Evolutionary conservation across 1,140 invertebrate genomes (phyloP), one percentile per base, ranked within the genome.

Genomic region (Phenacoccus solenopsis): DNA sequence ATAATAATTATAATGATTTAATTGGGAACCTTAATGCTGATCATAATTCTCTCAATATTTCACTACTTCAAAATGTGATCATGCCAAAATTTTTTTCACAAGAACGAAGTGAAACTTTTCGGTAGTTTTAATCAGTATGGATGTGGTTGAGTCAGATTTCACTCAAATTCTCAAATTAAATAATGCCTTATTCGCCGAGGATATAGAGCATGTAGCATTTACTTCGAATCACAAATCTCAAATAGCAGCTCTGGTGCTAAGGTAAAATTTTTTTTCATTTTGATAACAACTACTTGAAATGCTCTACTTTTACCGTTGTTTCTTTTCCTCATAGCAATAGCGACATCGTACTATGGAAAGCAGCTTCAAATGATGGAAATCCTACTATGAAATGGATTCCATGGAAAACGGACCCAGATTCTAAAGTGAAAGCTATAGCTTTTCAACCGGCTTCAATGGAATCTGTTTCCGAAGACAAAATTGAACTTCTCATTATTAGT

Each of bases 401-500:
- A 24, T 64, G 59, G 59, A 64, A 64, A 25, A 64, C 4, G 2
- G 59, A 64, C 10, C 25, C 25, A 64, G 25, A 24, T 64, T 64
- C 59, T 4, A 64, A 64, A 64, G 25, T 64, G 2, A 20, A 64
- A 27, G 59, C 59, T 24, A 64, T 64, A 24, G 59, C 59, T 64
- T 64, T 64, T 27, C 59, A 64, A 24, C 59, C 21, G 25, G 9
- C 20, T 25, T 25, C 59, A 16, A 10, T 27, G 25, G 59, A 64
- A 64, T 24, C 59, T 10, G 22, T 64, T 1, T 9, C 59, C 3
- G 59, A 64, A 24, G 22, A 64, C 16, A 64, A 64, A 64, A 64
- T 20, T 10, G 22, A 64, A 25, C 25, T 64, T 25, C 16, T 64
- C 4, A 64, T 64, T 22, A 25, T 64, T 1, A 64, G 59, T 64